Evolutionary conservation across 1,140 invertebrate genomes (phyloP), one percentile per base, ranked within the genome.

Genomic region (Holotrichia oblita): DNA sequence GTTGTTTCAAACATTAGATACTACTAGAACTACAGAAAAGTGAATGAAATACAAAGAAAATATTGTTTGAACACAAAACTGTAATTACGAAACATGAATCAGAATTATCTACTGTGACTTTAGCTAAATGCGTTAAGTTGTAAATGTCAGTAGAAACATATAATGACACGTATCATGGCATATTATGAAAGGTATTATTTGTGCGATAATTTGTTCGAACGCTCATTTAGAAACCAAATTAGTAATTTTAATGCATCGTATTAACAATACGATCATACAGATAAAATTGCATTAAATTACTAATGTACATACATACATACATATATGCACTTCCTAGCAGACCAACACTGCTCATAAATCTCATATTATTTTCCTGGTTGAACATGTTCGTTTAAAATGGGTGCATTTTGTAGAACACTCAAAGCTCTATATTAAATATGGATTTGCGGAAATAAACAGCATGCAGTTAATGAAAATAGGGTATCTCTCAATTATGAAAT

Each of bases 401-500:
- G 40, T 48, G 24, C 75, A 76, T 76, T 76, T 76, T 55, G 75
- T 48, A 24, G 75, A 27, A 22, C 41, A 34, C 24, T 41, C 73
- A 74, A 74, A 55, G 20, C 40, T 76, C 0, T 76, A 76, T 55
- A 76, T 76, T 76, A 76, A 76, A 76, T 76, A 76, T 55, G 75
- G 75, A 76, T 48, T 76, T 34, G 22, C 44, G 41, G 75, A 76
- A 76, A 76, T 76, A 44, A 55, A 44, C 75, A 55, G 44, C 75
- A 48, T 55, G 75, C 75, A 76, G 75, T 76, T 76, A 76, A 76
- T 76, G 40, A 76, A 76, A 76, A 76, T 76, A 76, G 75, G 42
- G 75, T 76, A 76, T 14, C 75, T 44, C 44, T 76, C 75, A 76
- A 74, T 44, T 69, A 69, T 10, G 22, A 20, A 69, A 69, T 69